Evolutionary conservation across 2,797 vertebrate species (phyloP).

Genomic region (Melanotaenia boesemani): DNA sequence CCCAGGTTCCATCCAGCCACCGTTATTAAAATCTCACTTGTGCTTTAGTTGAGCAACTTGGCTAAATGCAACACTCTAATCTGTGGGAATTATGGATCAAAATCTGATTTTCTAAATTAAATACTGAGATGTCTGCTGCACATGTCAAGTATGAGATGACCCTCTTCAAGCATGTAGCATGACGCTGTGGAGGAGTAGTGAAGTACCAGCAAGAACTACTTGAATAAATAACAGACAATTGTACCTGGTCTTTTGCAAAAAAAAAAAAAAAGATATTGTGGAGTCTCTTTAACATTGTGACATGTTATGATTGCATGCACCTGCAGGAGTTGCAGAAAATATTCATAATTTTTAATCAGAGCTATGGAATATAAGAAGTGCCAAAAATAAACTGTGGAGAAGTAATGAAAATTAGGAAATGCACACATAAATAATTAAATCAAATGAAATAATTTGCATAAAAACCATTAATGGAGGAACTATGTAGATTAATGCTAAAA

Average conservation of each 20-base stretch:
- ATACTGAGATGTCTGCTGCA: slow-evolving; percentile 22
- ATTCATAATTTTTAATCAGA: not conserved
- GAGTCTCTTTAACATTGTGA: not conserved
- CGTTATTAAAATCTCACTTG: slow-evolving; percentile 22
- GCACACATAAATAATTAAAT: not conserved
- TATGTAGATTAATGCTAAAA: no score
- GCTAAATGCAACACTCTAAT: slow-evolving; percentile 63
- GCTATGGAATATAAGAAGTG: not conserved
- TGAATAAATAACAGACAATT: not conserved
- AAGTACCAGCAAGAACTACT: slow-evolving; percentile 7
- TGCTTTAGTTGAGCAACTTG: slow-evolving; percentile 26
- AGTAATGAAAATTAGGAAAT: not conserved
- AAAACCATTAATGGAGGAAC: no score
- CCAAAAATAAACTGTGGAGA: not conserved
- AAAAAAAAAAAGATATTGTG: not conserved
- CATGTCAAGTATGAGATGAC: slow-evolving; percentile 32
- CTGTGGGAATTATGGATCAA: slow-evolving; percentile 58
- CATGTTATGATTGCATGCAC: not conserved
- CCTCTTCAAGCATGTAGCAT: slow-evolving; percentile 4
- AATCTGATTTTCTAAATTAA: slow-evolving; percentile 33
- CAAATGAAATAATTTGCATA: no score
- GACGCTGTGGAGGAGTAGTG: not conserved
- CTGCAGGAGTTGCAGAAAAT: not conserved
- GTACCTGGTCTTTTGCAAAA: not conserved
- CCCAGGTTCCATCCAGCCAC: slow-evolving; percentile 37